Evolutionary conservation across 2,113 vertebrate species (phyloP), one percentile per base, ranked within the genome.

Genomic region (Centropristis striata): DNA sequence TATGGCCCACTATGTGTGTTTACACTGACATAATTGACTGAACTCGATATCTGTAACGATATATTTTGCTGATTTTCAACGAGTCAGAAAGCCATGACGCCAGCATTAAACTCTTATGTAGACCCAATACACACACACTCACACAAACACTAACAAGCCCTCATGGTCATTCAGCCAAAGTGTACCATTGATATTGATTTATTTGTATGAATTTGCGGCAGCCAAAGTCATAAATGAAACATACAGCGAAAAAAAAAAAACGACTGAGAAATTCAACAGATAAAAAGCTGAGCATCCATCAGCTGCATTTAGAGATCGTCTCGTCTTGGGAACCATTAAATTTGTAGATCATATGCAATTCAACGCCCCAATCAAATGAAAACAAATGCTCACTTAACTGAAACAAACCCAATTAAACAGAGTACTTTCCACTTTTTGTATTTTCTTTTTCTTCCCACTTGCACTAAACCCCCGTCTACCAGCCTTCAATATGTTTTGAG

Each of bases 401-500:
- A 46, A 20, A 59, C 46, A 71, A 58, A 51, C n/a, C 53, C 32
- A 49, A 50, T 44, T 53, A 66, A 69, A 55, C n/a, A 27, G 46
- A 59, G 27, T 57, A 46, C 21, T 39, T 39, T 68, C n/a, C 28
- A 25, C 4, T 37, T 55, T 20, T 3, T 55, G 14, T 37, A 32
- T 41, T 70, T 16, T 8, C n/a, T 49, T 23, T 8, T 37, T 28
- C 51, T n/a, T 49, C 47, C 25, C 53, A 32, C 14, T 15, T 36
- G 6, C 23, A 7, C 11, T 64, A 53, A 53, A 49, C 51, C 25
- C 4, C 50, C 55, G 4, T 27, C 49, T 47, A 37, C 21, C 23
- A 49, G 54, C 39, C 13, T 58, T 27, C 36, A 73, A 73, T 49
- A 67, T 71, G 42, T 59, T 78, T 78, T 23, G 1, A 32, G 70